Evolutionary conservation across 2,797 vertebrate species (phyloP).

Genomic region (Spinus olivaceus): DNA sequence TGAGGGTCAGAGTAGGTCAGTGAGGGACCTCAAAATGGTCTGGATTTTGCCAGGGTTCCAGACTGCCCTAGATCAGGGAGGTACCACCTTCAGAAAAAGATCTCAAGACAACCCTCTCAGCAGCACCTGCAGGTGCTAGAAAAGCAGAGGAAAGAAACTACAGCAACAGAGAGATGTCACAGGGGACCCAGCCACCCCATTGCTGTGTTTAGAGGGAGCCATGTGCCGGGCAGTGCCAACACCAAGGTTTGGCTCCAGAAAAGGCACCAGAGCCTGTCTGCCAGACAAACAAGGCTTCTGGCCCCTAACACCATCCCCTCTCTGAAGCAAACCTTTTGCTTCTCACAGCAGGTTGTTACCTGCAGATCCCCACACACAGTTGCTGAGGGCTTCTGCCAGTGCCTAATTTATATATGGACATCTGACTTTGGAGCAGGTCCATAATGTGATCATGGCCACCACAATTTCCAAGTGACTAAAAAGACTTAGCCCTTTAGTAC

Average conservation of each 20-base stretch:
- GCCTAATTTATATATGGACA: neutral
- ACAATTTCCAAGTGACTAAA: neutral
- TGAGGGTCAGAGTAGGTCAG: neutral
- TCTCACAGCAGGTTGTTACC: neutral
- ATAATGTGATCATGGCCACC: neutral
- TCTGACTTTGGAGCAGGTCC: neutral
- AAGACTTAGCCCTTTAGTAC: neutral
- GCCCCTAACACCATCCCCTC: neutral
- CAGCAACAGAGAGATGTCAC: neutral
- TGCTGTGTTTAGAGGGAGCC: rapidly evolving
- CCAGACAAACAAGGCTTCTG: neutral
- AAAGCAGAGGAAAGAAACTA: neutral
- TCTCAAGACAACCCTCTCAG: neutral
- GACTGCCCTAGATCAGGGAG: neutral
- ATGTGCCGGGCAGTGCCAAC: rapidly evolving
- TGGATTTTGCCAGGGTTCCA: neutral
- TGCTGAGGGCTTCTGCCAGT: neutral
- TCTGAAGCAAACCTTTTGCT: neutral
- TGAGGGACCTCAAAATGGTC: neutral
- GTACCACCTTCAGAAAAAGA: neutral
- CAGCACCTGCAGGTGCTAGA: neutral
- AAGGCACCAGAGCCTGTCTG: neutral
- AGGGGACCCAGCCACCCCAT: neutral
- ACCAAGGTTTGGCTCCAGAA: neutral
- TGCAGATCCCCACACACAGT: neutral